These are phyloP conservation scores for Notolabrus celidotus DNA, from an alignment of 2,797 vertebrate genomes.

Conservation along the genomic window DNA sequence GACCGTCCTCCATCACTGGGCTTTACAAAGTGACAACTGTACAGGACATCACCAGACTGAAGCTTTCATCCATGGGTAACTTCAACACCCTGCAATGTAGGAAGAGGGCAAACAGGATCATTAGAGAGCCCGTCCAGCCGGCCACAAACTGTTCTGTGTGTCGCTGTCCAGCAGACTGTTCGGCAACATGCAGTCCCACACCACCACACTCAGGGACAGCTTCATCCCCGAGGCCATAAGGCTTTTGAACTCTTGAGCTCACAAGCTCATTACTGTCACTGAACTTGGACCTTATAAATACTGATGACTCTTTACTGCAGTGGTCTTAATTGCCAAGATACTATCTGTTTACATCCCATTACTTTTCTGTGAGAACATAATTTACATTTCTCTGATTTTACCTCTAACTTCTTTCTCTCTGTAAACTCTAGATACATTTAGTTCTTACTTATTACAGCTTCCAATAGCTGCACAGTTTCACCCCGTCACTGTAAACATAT, in stretches of 20 bases:
- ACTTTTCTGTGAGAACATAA: no score
- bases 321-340: not conserved
- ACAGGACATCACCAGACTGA: not conserved
- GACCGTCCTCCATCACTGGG: not conserved
- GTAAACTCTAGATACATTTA: not conserved
- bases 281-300: not conserved
- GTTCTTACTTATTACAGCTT: not conserved
- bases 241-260: not conserved
- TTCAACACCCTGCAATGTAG: not conserved
- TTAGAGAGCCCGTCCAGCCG: not conserved
- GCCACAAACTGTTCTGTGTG: not conserved
- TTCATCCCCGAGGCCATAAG: not conserved
- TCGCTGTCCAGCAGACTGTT: not conserved
- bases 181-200: not conserved
- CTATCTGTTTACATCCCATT: not conserved
- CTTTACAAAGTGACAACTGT: not conserved
- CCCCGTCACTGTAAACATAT: no score
- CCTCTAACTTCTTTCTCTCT: no score
- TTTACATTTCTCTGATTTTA: no score
- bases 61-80: not conserved
- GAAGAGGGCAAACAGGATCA: not conserved
- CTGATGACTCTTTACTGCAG: not conserved
- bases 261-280: conserved; percentile 1
- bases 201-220: not conserved
- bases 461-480: no score